Evolutionary conservation across 2,888 invertebrate species (phyloP).

Genomic region (Vandiemenella viatica): DNA sequence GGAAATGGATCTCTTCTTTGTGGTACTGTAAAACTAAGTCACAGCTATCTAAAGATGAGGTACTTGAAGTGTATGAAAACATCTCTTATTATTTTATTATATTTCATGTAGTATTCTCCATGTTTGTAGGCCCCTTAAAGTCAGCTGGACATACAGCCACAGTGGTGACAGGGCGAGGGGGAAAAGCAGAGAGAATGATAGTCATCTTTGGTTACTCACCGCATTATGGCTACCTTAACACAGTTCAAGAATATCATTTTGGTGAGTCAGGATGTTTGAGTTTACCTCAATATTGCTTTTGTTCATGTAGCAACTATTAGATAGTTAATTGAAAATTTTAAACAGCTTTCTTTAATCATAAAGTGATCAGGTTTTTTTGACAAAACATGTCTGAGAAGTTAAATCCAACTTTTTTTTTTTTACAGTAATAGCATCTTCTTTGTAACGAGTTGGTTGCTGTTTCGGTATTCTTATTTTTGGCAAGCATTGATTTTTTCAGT

Average conservation of each 20-base stretch:
- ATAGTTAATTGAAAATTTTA: not conserved
- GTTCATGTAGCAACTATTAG: too few relatives aligned
- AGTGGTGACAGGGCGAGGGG: constrained; percentile 50
- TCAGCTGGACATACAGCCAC: constrained; percentile 89
- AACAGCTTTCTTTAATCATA: not conserved
- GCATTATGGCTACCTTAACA: constrained; percentile 83
- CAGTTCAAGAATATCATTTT: constrained; percentile 53
- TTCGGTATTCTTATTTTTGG: too few relatives aligned
- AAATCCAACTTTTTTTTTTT: not conserved
- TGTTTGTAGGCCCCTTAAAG: constrained; percentile 28
- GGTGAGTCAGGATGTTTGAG: too few relatives aligned
- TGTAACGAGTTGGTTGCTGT: too few relatives aligned
- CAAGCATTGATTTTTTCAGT: too few relatives aligned
- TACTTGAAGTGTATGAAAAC: too few relatives aligned
- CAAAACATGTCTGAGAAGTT: too few relatives aligned
- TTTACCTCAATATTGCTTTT: too few relatives aligned
- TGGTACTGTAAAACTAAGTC: constrained; percentile 33
- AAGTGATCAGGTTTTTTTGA: too few relatives aligned
- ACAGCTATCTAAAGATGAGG: too few relatives aligned
- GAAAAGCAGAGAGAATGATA: constrained; percentile 70
- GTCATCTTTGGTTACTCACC: constrained; percentile 95
- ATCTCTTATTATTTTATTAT: too few relatives aligned
- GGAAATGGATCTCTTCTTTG: constrained; percentile 28
- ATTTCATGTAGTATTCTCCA: constrained; percentile 1
- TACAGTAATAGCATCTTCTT: too few relatives aligned